Percentiles rank a stretch among this genome's conserved stretches.
Conservation (phyloP, 2,888 invertebrate species). For the Adela reaumurella region DNA sequence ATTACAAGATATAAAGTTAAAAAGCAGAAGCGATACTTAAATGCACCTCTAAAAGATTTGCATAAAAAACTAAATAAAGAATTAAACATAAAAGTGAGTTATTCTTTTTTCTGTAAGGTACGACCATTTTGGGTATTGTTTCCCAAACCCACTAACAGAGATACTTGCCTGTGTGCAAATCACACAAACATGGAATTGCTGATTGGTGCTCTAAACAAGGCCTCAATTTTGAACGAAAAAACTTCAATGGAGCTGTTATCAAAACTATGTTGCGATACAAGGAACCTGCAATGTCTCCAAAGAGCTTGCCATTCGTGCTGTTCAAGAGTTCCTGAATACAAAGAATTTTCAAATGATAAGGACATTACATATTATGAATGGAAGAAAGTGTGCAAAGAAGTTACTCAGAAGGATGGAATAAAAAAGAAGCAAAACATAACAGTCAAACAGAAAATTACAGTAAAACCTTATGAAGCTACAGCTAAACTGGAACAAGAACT, state of each 20-base stretch:
- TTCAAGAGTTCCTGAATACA: conserved; percentile 3
- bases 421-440: conserved; percentile 6
- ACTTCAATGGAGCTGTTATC: conserved; percentile 1
- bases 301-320: conserved; percentile 4
- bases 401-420: conserved; percentile 5
- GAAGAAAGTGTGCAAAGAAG: conserved; percentile 5
- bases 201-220: background rate
- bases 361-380: conserved; percentile 3
- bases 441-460: conserved; percentile 2
- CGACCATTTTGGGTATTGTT: conserved; percentile 7
- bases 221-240: no score
- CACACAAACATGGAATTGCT: conserved; percentile 6
- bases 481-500: no score
- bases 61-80: no score
- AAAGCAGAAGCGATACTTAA: conserved; percentile 5
- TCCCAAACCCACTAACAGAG: conserved; percentile 4
- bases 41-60: background rate
- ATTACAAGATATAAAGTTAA: conserved; percentile 1
- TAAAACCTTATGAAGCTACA: no score
- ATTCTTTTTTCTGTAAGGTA: conserved; percentile 1
- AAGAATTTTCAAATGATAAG: conserved; percentile 1
- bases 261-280: conserved; percentile 6
- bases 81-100: no score
- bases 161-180: conserved; percentile 2
- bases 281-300: conserved; percentile 4